Conservation (phyloP, 2,113 vertebrate genomes). For the Zosterops borbonicus region DNA sequence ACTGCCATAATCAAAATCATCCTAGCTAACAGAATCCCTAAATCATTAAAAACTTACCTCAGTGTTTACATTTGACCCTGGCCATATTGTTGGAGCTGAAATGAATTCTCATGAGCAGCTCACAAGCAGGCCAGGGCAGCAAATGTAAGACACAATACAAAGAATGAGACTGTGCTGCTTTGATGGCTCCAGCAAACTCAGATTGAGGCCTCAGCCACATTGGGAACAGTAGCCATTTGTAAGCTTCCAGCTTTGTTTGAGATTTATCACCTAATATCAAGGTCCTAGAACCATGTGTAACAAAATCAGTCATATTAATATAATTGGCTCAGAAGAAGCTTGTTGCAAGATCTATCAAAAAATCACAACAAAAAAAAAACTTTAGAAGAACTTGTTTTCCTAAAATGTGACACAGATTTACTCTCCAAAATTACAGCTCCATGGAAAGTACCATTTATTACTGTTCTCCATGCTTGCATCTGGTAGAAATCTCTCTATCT, state of each 20-base stretch:
- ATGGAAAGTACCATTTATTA: background rate
- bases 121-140: background rate
- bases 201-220: background rate
- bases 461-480: background rate
- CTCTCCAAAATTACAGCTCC: background rate
- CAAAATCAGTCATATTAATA: background rate
- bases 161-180: background rate
- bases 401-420: background rate
- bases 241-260: background rate
- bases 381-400: background rate
- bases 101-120: background rate
- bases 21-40: background rate
- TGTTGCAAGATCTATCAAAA: background rate
- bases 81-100: background rate
- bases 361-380: background rate
- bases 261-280: conserved; percentile 2
- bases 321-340: background rate
- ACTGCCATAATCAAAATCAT: conserved; percentile 12
- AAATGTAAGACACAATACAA: background rate
- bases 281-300: background rate
- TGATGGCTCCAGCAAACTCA: background rate
- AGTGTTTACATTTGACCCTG: background rate
- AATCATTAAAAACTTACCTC: background rate
- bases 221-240: background rate
- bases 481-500: background rate